A percentile compares a stretch with the other conserved stretches of the same genome.
Conservation (phyloP, 2,797 vertebrate species). For the Bucorvus abyssinicus region DNA sequence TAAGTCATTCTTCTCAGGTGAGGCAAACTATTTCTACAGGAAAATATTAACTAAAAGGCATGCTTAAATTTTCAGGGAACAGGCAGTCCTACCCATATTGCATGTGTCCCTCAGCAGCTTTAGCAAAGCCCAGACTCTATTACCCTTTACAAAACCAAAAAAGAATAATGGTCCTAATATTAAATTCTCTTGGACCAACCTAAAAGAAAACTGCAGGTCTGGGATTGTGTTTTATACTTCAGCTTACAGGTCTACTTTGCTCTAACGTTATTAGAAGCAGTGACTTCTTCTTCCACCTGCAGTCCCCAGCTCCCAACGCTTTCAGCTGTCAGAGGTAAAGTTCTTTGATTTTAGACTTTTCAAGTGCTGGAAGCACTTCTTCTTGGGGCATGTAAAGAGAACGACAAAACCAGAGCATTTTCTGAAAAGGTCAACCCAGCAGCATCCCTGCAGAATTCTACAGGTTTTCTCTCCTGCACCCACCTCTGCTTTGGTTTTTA, state of each 20-base stretch:
- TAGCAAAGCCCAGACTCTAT: background rate
- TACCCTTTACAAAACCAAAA: background rate
- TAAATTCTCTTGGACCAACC: background rate
- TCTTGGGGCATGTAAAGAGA: background rate
- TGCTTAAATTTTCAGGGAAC: background rate
- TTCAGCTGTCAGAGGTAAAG: background rate
- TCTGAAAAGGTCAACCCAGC: background rate
- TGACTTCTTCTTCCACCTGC: background rate
- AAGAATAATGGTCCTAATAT: background rate
- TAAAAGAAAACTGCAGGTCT: background rate
- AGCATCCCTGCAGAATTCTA: background rate
- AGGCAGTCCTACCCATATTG: background rate
- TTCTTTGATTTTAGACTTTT: background rate
- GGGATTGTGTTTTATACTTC: background rate
- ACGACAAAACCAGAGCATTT: background rate
- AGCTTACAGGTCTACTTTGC: background rate
- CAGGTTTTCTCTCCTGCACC: background rate
- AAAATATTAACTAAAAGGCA: conserved; percentile 20
- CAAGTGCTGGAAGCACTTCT: background rate
- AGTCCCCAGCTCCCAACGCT: background rate
- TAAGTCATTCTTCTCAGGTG: conserved; percentile 33
- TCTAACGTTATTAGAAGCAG: background rate
- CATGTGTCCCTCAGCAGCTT: background rate
- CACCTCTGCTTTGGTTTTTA: fast-evolving
- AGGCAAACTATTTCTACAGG: conserved; percentile 7